Evolutionary conservation across 2,797 vertebrate genomes (phyloP).

Genomic region (Simalia tracyae): DNA sequence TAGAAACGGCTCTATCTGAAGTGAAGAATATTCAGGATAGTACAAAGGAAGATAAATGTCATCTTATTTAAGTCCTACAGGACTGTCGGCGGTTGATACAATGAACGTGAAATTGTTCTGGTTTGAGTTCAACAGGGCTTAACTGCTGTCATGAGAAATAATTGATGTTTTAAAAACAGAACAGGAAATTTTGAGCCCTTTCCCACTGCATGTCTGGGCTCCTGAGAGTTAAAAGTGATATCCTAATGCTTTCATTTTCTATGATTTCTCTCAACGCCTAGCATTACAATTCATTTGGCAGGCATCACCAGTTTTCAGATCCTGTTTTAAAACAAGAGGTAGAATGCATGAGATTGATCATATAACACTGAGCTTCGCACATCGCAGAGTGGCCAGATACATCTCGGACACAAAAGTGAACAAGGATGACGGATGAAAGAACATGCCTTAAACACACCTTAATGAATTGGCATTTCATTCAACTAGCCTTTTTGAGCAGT

Average conservation of each 20-base stretch:
- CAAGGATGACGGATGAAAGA: background rate
- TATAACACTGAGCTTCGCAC: background rate
- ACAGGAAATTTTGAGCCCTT: background rate
- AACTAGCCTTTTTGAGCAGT: background rate
- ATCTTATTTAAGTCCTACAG: background rate
- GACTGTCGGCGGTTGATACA: background rate
- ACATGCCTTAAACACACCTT: background rate
- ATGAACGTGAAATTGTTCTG: background rate
- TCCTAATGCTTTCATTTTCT: slow-evolving; percentile 19
- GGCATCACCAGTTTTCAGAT: slow-evolving; percentile 20
- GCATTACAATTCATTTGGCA: slow-evolving; percentile 40
- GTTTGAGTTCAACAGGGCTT: background rate
- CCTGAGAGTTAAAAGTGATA: background rate
- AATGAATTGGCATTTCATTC: background rate
- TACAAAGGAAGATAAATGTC: background rate
- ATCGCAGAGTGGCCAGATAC: background rate
- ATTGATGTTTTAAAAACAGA: slow-evolving; percentile 6
- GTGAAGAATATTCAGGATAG: background rate
- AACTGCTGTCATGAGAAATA: background rate
- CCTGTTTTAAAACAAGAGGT: slow-evolving; percentile 12
- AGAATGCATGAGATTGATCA: background rate
- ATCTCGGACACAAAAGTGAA: slow-evolving; percentile 15
- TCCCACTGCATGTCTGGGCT: background rate
- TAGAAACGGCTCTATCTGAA: background rate
- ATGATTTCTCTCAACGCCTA: slow-evolving; percentile 25